Base-by-base conservation (phyloP, 1,140 invertebrate genomes). In the Panagrolaimus sp. region DNA sequence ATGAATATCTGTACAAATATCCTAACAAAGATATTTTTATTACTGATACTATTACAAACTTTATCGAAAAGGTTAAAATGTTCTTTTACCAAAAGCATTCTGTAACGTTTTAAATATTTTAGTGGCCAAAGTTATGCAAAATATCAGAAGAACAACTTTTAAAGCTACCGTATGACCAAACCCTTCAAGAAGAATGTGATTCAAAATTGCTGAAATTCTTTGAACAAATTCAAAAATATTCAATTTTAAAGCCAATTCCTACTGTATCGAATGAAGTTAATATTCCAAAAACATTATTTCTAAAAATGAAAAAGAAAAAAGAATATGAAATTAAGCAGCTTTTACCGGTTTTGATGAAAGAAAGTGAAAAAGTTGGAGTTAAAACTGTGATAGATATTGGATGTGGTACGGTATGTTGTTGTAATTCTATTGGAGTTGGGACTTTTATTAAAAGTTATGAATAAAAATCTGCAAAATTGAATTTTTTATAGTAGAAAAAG, bases 261-360 rank as follows among this genome's bases (percentile, higher is more conserved):
- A 46, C 48, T 7, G 25, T 20, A 43, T 27, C 25, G 7, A 25
- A 14, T 11, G 42, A 45, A 4, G 25, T 9, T 0, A 16, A 14
- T 14, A 25, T 46, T 67, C 25, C 67, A 9, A 23, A 7, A 13
- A 31, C 7, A 1, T 31, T 46, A 2, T 64, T 46, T 7, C 27
- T 44, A 4, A 44, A 68, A 27, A 44, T 68, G n/a, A 27, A 69
- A 66, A 53, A 65, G 46, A 66, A 66, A 16, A 51, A 31, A 38
- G 43, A 20, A 5, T 48, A 47, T 16, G 64, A 69, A 44, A 23
- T 69, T 9, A 65, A 66, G 8, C 64, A 69, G 4, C 23, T 69
- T 14, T 43, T 66, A 31, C 42, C 23, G 0, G 8, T 67, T 20
- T 27, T 69, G 5, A 13, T 48, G 4, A 7, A 23, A 11, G 25